Percentiles rank a stretch among this genome's conserved stretches.
phyloP scores from a whole-genome alignment of 2,113 vertebrate genomes.

The Rafetus swinhoei region DNA sequence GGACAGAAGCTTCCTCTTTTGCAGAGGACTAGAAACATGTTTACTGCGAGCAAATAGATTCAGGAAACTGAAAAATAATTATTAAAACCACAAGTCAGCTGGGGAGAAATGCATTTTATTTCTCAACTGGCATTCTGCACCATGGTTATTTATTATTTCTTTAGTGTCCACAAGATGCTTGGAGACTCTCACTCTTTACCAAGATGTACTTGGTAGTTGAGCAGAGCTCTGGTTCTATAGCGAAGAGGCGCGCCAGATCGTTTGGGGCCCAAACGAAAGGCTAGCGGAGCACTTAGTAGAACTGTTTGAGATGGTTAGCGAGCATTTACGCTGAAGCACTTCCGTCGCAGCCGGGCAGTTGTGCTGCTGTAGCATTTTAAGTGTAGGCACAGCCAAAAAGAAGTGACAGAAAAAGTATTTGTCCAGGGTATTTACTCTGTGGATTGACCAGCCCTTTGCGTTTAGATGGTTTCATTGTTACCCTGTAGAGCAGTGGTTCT shows the following conservation, averaged over 20 bases:
- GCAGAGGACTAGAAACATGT: accelerated
- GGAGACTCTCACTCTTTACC: not conserved
- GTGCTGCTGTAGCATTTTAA: not conserved
- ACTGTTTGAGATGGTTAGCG: too few species aligned
- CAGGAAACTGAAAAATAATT: not conserved
- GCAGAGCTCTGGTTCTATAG: not conserved
- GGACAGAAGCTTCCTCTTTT: not conserved
- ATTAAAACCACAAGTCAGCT: not conserved
- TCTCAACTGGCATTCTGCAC: not conserved
- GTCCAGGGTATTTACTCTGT: not conserved
- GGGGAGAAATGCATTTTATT: not conserved
- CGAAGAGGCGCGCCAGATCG: not conserved
- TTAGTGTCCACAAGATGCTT: not conserved
- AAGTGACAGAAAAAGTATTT: not conserved
- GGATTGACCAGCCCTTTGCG: not conserved
- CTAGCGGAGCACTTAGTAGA: too few species aligned
- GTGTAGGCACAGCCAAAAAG: not conserved
- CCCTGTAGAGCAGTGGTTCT: not conserved
- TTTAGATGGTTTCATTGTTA: not conserved
- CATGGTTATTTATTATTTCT: not conserved
- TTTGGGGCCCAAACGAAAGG: not conserved
- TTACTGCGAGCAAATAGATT: not conserved
- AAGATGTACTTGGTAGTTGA: not conserved
- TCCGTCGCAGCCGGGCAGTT: not conserved
- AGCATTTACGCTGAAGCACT: not conserved